These are phyloP conservation scores for Teleogryllus oceanicus DNA, from an alignment of 2,888 invertebrate genomes.

Conservation along the genomic window DNA sequence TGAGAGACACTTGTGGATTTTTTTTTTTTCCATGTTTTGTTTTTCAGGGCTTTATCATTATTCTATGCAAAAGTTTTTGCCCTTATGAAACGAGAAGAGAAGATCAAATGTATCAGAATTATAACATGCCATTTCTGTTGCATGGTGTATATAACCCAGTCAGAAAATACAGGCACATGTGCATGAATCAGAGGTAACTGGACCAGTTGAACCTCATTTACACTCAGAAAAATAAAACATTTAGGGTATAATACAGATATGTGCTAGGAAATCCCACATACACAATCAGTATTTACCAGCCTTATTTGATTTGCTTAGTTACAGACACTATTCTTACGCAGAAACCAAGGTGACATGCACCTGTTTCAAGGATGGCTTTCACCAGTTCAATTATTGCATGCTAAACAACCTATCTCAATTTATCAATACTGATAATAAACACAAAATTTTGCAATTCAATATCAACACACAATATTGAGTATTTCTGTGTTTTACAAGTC, in stretches of 20 bases:
- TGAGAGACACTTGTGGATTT: too few relatives aligned
- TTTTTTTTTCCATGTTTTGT: too few relatives aligned
- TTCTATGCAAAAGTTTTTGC: not conserved
- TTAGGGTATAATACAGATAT: not conserved
- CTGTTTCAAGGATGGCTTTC: not conserved
- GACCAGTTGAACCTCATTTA: not conserved
- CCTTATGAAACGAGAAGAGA: not conserved
- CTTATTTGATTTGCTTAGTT: not conserved
- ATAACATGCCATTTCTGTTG: not conserved
- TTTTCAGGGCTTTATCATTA: too few relatives aligned
- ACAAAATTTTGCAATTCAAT: not conserved
- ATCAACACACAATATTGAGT: slow-evolving; percentile 2
- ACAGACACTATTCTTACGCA: not conserved
- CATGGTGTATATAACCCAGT: not conserved
- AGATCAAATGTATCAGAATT: slow-evolving; percentile 8
- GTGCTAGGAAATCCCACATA: not conserved
- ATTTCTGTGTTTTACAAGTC: slow-evolving; percentile 7
- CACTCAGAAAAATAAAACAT: slow-evolving; percentile 7
- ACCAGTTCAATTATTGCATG: not conserved
- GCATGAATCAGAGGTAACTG: not conserved
- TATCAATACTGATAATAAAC: not conserved
- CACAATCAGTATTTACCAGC: not conserved
- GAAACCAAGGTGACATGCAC: not conserved
- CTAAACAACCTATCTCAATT: not conserved
- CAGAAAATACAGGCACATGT: not conserved